phyloP scores from a whole-genome alignment of 2,888 invertebrate genomes.

The Plagodis pulveraria region DNA sequence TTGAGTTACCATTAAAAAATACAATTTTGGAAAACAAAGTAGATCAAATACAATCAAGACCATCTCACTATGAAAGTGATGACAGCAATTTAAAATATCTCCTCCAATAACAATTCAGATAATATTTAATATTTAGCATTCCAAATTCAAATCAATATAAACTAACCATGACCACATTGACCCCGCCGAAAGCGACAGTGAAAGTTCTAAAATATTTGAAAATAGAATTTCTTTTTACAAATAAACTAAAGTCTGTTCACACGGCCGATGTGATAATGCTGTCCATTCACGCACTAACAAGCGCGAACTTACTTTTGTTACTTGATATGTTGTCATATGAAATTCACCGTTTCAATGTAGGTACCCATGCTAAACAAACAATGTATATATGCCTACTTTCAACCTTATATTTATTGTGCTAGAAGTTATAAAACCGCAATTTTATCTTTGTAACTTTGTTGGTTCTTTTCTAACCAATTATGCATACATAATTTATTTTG shows the following conservation, averaged over 20 bases:
- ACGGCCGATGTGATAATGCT: constrained; percentile 67
- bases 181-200: constrained; percentile 66
- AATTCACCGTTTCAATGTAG: constrained; percentile 38
- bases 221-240: constrained; percentile 48
- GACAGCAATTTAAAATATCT: no score
- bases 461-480: constrained; percentile 25
- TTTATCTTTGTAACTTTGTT: constrained; percentile 14
- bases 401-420: constrained; percentile 6
- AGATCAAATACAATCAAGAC: no score
- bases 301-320: constrained; percentile 57
- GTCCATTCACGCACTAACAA: constrained; percentile 54
- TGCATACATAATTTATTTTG: constrained; percentile 22
- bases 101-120: no score
- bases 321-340: constrained; percentile 58
- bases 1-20: no score
- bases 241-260: constrained; percentile 57
- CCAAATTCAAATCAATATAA: constrained; percentile 33
- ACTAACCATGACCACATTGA: constrained; percentile 51
- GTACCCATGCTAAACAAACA: constrained; percentile 20
- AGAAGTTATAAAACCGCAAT: constrained; percentile 3
- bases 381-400: constrained; percentile 6
- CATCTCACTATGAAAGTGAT: no score
- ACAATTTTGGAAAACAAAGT: no score
- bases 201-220: constrained; percentile 57
- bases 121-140: background rate